A percentile compares a stretch with the other conserved stretches of the same genome.
These are phyloP conservation scores for Myiotriccus ornatus DNA, from an alignment of 2,797 vertebrate species.

Conservation along the genomic window DNA sequence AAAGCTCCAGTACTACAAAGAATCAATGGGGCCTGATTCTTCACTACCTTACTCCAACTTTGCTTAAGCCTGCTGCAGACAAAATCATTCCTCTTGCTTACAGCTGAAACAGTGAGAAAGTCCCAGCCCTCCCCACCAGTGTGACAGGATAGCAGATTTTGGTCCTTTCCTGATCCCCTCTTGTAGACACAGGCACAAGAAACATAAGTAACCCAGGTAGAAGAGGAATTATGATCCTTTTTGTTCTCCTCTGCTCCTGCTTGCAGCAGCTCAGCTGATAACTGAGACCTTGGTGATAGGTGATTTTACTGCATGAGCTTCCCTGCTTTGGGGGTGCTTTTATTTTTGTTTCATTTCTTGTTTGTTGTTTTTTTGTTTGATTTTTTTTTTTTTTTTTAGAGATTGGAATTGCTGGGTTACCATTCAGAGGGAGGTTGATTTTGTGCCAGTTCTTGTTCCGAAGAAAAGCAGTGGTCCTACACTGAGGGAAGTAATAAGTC, in stretches of 20 bases:
- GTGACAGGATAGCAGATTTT: neutral
- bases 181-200: neutral
- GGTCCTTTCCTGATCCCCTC: neutral
- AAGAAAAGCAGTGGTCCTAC: neutral
- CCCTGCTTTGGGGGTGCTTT: neutral
- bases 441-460: neutral
- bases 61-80: neutral
- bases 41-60: slow-evolving; percentile 18
- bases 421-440: neutral
- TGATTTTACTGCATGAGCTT: neutral
- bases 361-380: no score
- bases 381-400: neutral
- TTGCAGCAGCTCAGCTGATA: neutral
- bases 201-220: fast-evolving
- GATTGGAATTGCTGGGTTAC: neutral
- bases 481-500: fast-evolving
- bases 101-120: neutral
- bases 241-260: fast-evolving
- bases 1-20: slow-evolving; percentile 43
- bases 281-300: neutral
- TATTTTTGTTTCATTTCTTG: neutral
- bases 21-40: slow-evolving; percentile 13
- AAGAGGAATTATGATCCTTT: neutral
- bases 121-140: neutral
- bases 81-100: neutral